Conservation (phyloP, 2,797 vertebrate species). For the Miichthys miiuy region DNA sequence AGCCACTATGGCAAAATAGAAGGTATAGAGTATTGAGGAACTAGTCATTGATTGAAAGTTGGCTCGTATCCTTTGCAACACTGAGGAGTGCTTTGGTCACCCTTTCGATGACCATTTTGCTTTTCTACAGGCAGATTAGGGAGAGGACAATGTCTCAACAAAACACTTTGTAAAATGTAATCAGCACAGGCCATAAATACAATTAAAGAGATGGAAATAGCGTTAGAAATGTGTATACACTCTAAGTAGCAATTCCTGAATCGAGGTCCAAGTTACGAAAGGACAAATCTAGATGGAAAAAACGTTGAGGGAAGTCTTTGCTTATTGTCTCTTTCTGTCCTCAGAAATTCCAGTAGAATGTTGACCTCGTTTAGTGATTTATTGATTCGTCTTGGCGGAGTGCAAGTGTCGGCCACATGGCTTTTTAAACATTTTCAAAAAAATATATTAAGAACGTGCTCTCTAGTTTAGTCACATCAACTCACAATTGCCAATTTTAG, state of each 20-base stretch:
- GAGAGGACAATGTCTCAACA: slow-evolving; percentile 77
- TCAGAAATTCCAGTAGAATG: slow-evolving; percentile 51
- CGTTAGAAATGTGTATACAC: slow-evolving; percentile 68
- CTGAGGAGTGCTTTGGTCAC: slow-evolving; percentile 68
- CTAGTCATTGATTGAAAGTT: slow-evolving; percentile 77
- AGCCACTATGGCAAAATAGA: slow-evolving; percentile 79
- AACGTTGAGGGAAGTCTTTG: slow-evolving; percentile 54
- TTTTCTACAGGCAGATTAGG: slow-evolving; percentile 80
- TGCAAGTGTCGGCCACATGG: slow-evolving; percentile 81
- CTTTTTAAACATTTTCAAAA: slow-evolving; percentile 76
- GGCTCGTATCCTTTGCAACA: slow-evolving; percentile 81
- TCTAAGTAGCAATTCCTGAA: slow-evolving; percentile 70
- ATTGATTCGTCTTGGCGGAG: slow-evolving; percentile 81
- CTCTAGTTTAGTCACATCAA: slow-evolving; percentile 51
- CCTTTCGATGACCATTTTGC: slow-evolving; percentile 57
- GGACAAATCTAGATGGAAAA: slow-evolving; percentile 54
- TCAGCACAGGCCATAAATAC: slow-evolving; percentile 82
- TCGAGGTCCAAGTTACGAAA: slow-evolving; percentile 54
- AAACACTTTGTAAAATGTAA: slow-evolving; percentile 68
- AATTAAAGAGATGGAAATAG: slow-evolving; percentile 74
- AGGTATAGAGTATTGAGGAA: slow-evolving; percentile 76
- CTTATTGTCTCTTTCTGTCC: slow-evolving; percentile 55
- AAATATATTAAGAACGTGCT: slow-evolving; percentile 62
- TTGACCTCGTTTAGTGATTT: slow-evolving; percentile 76
- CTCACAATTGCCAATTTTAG: slow-evolving; percentile 33